A percentile compares a stretch with the other conserved stretches of the same genome.
Conservation (phyloP, 2,888 invertebrate genomes). For the Metellina segmentata region DNA sequence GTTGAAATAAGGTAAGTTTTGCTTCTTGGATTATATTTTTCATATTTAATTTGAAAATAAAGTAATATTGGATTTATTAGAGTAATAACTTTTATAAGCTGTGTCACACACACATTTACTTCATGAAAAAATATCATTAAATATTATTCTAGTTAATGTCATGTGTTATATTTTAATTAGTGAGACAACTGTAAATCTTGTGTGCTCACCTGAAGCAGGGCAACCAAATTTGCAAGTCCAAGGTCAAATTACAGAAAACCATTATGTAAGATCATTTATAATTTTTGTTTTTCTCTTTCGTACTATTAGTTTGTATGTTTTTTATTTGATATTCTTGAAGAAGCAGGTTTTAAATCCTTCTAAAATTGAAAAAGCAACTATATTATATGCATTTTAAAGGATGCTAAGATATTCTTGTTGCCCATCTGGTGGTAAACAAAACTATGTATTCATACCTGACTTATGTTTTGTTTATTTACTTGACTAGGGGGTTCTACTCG, state of each 20-base stretch:
- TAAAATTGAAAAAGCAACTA: too few relatives aligned
- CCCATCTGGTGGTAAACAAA: too few relatives aligned
- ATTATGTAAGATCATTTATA: constrained; percentile 33
- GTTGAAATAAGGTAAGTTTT: neutral
- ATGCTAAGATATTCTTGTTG: too few relatives aligned
- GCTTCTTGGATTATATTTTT: neutral
- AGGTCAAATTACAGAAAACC: constrained; percentile 21
- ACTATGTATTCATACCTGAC: too few relatives aligned
- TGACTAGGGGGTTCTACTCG: too few relatives aligned
- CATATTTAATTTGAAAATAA: neutral
- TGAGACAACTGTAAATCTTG: constrained; percentile 56
- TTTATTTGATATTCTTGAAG: too few relatives aligned
- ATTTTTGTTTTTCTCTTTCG: neutral
- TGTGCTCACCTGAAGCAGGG: constrained; percentile 32
- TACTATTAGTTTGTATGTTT: too few relatives aligned
- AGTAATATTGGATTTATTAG: neutral
- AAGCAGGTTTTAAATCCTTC: too few relatives aligned
- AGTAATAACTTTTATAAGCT: neutral
- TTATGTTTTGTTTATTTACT: too few relatives aligned
- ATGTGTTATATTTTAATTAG: constrained; percentile 13
- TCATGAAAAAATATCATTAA: neutral
- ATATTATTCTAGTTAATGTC: neutral
- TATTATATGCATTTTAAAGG: too few relatives aligned
- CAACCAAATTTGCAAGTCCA: constrained; percentile 13
- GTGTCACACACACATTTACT: too few relatives aligned